phyloP scores from a whole-genome alignment of 2,113 vertebrate species.

The Vicugna pacos region DNA sequence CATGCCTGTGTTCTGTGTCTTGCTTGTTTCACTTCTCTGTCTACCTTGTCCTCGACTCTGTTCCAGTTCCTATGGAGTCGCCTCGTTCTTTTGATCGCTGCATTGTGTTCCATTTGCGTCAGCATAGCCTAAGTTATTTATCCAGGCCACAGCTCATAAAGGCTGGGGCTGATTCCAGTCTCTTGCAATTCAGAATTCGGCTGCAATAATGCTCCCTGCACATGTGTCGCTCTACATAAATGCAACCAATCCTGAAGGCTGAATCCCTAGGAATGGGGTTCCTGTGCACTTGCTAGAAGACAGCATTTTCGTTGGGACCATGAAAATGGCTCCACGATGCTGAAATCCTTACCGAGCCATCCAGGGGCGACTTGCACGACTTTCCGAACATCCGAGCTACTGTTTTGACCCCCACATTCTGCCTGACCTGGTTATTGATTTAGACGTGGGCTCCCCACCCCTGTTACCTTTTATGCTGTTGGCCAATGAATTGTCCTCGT shows the following conservation, averaged over 20 bases:
- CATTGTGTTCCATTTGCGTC: neutral
- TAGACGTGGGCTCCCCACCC: neutral
- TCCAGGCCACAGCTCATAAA: too few relatives aligned
- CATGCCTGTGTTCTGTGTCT: accelerated
- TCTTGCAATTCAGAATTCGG: neutral
- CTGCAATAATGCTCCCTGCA: neutral
- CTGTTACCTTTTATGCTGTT: neutral
- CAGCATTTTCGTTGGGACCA: accelerated
- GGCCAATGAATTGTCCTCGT: slow-evolving; percentile 45
- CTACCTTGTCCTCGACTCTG: accelerated
- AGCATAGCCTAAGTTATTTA: neutral
- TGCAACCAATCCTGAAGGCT: neutral
- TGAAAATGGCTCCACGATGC: neutral
- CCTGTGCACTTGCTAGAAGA: neutral
- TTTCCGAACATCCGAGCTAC: neutral
- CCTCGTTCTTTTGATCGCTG: neutral
- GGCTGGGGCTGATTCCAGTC: neutral
- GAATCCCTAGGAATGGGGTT: neutral
- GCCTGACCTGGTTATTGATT: neutral
- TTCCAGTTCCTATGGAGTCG: accelerated
- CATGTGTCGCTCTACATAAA: neutral
- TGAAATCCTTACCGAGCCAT: accelerated
- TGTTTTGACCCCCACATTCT: neutral
- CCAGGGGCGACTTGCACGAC: neutral
- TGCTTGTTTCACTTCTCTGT: neutral